Evolutionary conservation across 2,113 vertebrate species (phyloP).

Genomic region (Mesembrinibis cayennensis): DNA sequence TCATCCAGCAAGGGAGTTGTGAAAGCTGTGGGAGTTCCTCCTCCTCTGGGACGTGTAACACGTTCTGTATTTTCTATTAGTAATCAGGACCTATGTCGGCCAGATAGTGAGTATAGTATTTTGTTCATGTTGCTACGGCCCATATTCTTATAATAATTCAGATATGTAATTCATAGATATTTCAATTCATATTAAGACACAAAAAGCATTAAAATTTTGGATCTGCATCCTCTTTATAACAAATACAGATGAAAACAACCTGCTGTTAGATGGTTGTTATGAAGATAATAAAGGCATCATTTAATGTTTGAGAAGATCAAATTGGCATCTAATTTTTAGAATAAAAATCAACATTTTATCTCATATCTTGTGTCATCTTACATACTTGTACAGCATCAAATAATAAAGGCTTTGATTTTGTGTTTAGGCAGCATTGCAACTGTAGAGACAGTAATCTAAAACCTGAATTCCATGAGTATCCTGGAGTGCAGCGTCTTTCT

Average conservation of each 20-base stretch:
- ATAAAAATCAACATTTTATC: neutral
- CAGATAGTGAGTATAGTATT: neutral
- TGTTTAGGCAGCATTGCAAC: neutral
- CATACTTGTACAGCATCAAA: neutral
- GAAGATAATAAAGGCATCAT: neutral
- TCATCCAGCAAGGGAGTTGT: neutral
- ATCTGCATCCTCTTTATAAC: neutral
- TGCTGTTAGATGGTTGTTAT: neutral
- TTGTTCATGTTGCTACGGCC: neutral
- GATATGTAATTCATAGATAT: neutral
- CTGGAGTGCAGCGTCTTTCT: constrained; percentile 40
- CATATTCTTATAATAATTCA: neutral
- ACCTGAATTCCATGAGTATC: constrained; percentile 24
- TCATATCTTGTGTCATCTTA: neutral
- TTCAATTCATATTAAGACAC: neutral
- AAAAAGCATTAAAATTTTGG: neutral
- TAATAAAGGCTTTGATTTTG: neutral
- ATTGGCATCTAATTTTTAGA: neutral
- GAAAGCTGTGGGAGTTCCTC: neutral
- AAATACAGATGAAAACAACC: neutral
- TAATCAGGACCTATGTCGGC: neutral
- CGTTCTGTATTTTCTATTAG: neutral
- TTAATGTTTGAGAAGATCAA: neutral
- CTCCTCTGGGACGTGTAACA: neutral
- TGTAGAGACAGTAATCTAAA: neutral